phyloP scores from a whole-genome alignment of 2,797 vertebrate genomes.

The Cebuella pygmaea region DNA sequence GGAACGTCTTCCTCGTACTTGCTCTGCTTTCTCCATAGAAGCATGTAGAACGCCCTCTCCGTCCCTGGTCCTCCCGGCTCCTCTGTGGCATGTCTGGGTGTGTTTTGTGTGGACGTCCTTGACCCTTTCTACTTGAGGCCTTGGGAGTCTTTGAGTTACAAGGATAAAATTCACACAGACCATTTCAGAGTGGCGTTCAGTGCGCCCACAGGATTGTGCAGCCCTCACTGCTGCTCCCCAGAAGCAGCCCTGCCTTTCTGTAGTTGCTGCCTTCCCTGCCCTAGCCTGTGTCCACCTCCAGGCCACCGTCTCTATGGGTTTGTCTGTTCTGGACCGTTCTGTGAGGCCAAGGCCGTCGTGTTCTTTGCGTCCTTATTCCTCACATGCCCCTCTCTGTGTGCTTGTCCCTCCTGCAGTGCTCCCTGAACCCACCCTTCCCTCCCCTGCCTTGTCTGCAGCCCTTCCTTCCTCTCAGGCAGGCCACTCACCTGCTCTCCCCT shows the following conservation, averaged over 20 bases:
- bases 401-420: too few species aligned
- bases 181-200: too few species aligned
- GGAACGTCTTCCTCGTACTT: background rate
- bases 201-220: too few species aligned
- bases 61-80: background rate
- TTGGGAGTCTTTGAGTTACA: background rate
- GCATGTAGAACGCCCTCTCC: too few species aligned
- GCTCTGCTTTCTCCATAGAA: background rate
- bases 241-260: background rate
- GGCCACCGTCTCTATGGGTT: background rate
- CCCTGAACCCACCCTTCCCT: too few species aligned
- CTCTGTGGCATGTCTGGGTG: background rate
- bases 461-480: background rate
- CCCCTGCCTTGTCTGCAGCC: background rate
- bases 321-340: background rate
- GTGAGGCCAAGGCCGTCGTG: too few species aligned
- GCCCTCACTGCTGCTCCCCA: background rate
- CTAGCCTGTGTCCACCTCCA: background rate
- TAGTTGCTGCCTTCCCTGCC: background rate
- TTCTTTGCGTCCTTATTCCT: background rate
- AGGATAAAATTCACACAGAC: background rate
- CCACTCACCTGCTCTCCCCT: rapidly evolving
- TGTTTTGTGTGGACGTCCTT: background rate
- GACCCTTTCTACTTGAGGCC: background rate
- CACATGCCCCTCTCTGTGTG: rapidly evolving